Conservation (phyloP, 2,113 vertebrate species). For the Strix aluco region DNA sequence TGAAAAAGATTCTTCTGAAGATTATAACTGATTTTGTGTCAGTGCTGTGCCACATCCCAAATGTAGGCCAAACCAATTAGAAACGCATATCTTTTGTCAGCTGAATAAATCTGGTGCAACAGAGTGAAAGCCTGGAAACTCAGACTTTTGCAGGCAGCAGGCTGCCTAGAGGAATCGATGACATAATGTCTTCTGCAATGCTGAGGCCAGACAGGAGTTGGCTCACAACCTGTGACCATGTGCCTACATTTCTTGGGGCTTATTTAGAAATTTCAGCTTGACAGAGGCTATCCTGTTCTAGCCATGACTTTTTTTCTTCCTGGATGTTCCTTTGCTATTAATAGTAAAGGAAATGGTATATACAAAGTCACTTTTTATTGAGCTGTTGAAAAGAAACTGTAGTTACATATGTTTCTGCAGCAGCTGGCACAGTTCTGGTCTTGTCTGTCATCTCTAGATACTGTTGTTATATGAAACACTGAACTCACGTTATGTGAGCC, state of each 20-base stretch:
- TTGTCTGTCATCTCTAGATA: constrained; percentile 31
- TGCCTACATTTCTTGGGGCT: background rate
- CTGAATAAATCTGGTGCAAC: background rate
- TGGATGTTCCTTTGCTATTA: background rate
- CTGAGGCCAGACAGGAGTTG: background rate
- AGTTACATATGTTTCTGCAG: constrained; percentile 12
- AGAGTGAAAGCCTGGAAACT: background rate
- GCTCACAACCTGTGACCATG: background rate
- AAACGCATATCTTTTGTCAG: background rate
- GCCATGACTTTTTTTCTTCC: background rate
- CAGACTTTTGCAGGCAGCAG: background rate
- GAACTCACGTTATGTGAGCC: background rate
- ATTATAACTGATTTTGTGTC: background rate
- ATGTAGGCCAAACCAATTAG: constrained; percentile 8
- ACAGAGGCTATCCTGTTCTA: background rate
- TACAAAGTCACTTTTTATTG: background rate
- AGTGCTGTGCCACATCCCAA: background rate
- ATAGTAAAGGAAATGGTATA: background rate
- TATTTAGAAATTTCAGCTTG: background rate
- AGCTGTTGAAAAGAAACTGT: constrained; percentile 19
- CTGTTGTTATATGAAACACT: constrained; percentile 42
- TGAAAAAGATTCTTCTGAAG: background rate
- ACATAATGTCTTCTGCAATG: background rate
- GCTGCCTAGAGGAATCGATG: background rate
- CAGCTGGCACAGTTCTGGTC: background rate